Evolutionary conservation across 2,888 invertebrate genomes (phyloP).

Genomic region (Leucophenga montana): DNA sequence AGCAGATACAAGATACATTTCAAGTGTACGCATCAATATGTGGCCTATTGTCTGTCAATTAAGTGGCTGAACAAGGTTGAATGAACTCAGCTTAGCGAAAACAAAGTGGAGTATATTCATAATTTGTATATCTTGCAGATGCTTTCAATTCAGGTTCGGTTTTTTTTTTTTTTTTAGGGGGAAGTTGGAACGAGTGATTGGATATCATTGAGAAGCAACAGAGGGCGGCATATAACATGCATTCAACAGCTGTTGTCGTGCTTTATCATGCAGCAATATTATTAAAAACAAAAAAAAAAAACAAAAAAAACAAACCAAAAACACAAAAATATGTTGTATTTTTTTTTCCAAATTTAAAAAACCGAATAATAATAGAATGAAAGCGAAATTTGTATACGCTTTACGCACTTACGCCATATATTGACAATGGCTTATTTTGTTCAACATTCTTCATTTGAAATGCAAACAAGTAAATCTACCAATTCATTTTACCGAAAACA

Average conservation of each 20-base stretch:
- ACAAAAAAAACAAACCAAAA: neutral
- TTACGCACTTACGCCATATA: no score
- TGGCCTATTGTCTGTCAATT: conserved; percentile 22
- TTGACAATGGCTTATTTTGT: no score
- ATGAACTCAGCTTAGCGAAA: conserved; percentile 13
- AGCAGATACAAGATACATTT: neutral
- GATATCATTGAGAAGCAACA: neutral
- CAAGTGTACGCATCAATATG: conserved; percentile 18
- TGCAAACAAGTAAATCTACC: no score
- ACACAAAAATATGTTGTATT: neutral
- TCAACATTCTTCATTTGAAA: no score
- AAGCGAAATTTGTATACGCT: no score
- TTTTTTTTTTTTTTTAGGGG: no score
- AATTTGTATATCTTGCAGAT: conserved; percentile 10
- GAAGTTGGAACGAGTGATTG: neutral
- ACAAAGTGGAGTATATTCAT: neutral
- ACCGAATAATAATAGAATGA: no score
- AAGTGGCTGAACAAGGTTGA: conserved; percentile 5
- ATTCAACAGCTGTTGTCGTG: conserved; percentile 20
- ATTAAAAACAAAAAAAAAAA: neutral
- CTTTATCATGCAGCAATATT: conserved; percentile 4
- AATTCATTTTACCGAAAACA: no score
- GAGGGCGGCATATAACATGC: neutral
- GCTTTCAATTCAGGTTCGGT: neutral
- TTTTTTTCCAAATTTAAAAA: no score